These are phyloP conservation scores for Xenopus laevis DNA, from an alignment of 2,113 vertebrate species.

Conservation along the genomic window DNA sequence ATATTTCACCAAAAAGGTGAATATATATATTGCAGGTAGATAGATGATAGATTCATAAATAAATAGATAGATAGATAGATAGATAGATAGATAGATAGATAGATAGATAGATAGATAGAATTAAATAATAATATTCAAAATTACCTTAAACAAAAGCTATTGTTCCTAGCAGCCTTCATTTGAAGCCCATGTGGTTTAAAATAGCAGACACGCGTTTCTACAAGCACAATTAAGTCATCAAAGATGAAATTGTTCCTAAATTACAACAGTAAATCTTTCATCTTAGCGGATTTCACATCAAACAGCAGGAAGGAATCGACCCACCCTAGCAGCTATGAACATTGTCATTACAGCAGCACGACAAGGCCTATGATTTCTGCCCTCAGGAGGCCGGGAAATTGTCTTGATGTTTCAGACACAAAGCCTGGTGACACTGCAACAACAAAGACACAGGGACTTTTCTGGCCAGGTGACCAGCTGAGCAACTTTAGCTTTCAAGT, in stretches of 20 bases:
- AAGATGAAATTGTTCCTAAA: constrained; percentile 1
- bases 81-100: too few species aligned
- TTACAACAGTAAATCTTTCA: constrained; percentile 18
- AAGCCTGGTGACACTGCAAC: constrained; percentile 9
- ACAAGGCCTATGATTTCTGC: constrained; percentile 3
- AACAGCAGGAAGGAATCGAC: constrained; percentile 3
- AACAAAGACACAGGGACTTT: not conserved
- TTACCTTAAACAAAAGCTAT: too few species aligned
- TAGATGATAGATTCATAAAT: too few species aligned
- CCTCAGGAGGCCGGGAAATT: not conserved
- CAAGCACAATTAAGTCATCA: constrained; percentile 12
- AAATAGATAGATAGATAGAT: too few species aligned
- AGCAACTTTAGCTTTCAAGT: not conserved
- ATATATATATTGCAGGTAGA: too few species aligned
- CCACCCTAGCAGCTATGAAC: not conserved
- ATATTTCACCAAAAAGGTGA: too few species aligned
- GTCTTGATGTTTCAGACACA: constrained; percentile 12
- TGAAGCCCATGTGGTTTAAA: not conserved
- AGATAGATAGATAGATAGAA: too few species aligned
- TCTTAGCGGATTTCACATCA: constrained; percentile 17
- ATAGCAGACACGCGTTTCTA: not conserved
- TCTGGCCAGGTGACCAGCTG: not conserved
- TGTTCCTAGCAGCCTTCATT: not conserved
- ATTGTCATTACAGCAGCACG: not conserved
- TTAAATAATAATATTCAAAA: too few species aligned